Conservation (phyloP, 2,888 invertebrate genomes). For the Ophioninae sp. region DNA sequence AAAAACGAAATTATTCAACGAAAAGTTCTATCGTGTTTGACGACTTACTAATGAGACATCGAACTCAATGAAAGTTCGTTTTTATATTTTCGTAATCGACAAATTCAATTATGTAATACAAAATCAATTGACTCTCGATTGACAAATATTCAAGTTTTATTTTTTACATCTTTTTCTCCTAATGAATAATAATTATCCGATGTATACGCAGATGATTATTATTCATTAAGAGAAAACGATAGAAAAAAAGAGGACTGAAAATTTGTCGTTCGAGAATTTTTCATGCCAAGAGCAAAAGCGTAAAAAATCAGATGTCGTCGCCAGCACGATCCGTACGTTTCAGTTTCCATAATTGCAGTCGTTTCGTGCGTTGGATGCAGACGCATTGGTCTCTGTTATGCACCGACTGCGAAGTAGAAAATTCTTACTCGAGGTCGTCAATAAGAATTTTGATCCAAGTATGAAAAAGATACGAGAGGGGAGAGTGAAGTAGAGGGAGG, state of each 20-base stretch:
- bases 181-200: too few species aligned
- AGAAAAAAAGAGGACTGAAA: neutral
- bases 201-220: neutral
- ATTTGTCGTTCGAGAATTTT: conserved; percentile 3
- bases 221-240: neutral
- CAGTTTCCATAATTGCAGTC: conserved; percentile 31
- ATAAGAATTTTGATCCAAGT: conserved; percentile 62
- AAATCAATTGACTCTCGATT: too few species aligned
- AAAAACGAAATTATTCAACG: too few species aligned
- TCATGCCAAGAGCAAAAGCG: neutral
- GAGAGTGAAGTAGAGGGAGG: conserved; percentile 20
- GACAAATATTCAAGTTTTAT: too few species aligned
- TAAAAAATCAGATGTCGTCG: conserved; percentile 9
- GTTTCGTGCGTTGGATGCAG: conserved; percentile 26
- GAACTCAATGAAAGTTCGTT: too few species aligned
- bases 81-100: too few species aligned
- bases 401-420: conserved; percentile 32
- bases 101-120: too few species aligned
- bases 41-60: too few species aligned
- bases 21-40: too few species aligned
- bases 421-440: conserved; percentile 55
- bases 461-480: conserved; percentile 1
- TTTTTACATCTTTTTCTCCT: too few species aligned
- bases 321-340: conserved; percentile 13
- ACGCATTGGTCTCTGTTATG: conserved; percentile 37